Conservation (phyloP, 2,797 vertebrate species). For the Vespertilio murinus region DNA sequence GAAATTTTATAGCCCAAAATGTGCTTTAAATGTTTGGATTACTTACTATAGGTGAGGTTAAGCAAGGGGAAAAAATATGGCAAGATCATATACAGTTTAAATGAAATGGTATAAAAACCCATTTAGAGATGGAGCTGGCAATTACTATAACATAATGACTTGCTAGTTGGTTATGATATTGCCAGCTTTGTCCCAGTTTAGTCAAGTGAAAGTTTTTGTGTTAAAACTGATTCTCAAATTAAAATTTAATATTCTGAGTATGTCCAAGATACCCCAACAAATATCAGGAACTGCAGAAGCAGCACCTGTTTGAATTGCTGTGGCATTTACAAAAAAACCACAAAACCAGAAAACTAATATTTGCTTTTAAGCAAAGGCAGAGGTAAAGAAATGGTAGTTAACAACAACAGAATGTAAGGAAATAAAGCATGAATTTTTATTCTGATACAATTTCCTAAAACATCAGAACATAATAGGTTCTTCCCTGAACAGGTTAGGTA, state of each 20-base stretch:
- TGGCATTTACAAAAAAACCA: neutral
- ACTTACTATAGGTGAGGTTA: neutral
- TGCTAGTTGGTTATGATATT: neutral
- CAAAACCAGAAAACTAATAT: neutral
- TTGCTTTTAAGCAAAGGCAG: neutral
- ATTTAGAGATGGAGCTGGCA: neutral
- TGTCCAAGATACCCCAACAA: neutral
- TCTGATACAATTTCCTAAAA: neutral
- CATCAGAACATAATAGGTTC: neutral
- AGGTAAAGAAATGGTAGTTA: neutral
- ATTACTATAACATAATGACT: neutral
- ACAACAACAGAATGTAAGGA: neutral
- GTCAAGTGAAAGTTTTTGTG: neutral
- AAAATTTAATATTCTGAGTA: neutral
- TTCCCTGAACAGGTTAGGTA: neutral
- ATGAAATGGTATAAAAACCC: neutral
- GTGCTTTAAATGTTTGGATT: neutral
- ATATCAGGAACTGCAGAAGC: neutral
- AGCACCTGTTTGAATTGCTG: neutral
- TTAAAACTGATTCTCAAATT: neutral
- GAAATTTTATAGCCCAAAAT: neutral
- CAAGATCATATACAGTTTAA: neutral
- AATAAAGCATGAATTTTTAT: slow-evolving; percentile 11
- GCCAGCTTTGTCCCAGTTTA: neutral
- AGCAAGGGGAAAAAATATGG: neutral